Percentiles rank a stretch among this genome's conserved stretches.
These are phyloP conservation scores for Amniataba percoides DNA, from an alignment of 2,797 vertebrate species.

Conservation along the genomic window DNA sequence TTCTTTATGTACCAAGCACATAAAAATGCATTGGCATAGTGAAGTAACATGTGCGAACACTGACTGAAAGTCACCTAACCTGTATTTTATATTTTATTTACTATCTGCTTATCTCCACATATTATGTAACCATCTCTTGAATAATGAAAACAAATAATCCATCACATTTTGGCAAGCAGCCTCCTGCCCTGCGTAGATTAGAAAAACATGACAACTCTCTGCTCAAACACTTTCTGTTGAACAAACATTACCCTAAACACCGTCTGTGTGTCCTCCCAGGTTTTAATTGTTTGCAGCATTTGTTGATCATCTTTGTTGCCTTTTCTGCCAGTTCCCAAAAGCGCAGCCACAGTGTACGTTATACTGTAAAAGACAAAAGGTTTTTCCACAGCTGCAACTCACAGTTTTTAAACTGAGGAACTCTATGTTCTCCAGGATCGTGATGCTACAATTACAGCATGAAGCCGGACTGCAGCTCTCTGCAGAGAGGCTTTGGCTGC, in stretches of 20 bases:
- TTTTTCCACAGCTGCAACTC: slow-evolving; percentile 2
- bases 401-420: neutral
- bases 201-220: neutral
- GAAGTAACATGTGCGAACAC: too few species aligned
- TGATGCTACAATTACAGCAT: slow-evolving; percentile 4
- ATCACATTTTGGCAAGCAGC: neutral
- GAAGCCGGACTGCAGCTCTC: neutral
- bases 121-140: neutral
- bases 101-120: too few species aligned
- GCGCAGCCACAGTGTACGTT: neutral
- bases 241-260: neutral
- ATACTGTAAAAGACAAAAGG: neutral
- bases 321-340: slow-evolving; percentile 7
- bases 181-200: neutral
- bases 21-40: too few species aligned
- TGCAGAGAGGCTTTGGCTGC: neutral
- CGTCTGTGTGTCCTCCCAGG: neutral
- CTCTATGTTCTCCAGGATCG: neutral
- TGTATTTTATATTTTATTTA: too few species aligned
- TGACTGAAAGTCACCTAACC: too few species aligned
- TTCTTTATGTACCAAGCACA: too few species aligned
- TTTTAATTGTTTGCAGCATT: neutral
- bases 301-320: neutral
- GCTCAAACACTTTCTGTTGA: neutral
- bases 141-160: too few species aligned